Base-by-base conservation (phyloP, 2,888 invertebrate genomes). In the Orchesellides sinensis region DNA sequence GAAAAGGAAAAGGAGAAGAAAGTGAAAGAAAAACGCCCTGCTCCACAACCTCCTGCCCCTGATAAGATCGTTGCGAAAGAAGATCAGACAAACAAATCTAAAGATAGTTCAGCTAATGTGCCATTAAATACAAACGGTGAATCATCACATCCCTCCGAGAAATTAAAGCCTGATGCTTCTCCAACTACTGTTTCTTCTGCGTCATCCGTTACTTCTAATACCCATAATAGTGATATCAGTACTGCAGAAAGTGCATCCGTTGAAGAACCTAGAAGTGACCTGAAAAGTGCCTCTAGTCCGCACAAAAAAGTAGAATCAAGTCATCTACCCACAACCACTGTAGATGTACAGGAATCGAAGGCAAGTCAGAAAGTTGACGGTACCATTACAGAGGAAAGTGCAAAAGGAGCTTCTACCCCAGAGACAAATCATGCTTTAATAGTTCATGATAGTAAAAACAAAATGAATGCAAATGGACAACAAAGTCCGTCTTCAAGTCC, bases 1-100 rank as follows among this genome's bases (percentile, higher is more conserved):
- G 85, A 83, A 74, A 63, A 70, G 27, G 79, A 84, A 35, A 74
- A 87, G 45, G 85, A 84, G 65, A 85, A 84, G 75, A 81, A 63
- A 2, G 10, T 40, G 1, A 87, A 85, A 70, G 88, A 87, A 27
- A 88, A 87, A 47, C 84, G 88, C 65, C 87, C 87, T 32, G 88
- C 88, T 29, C 88, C 88, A n/a, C 80, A 85, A 47, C 88, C 88
- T 52, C 88, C 88, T 23, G 82, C 23, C 63, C 75, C 79, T 21
- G 87, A 86, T 27, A 78, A 78, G 45, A 83, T 85, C 61, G 56
- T 66, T 65, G 73, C 73, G 40, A 83, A 79, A 80, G 59, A 70
- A 69, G 63, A 32, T 54, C 69, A 59, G 54, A 78, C 69, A 56
- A 74, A 70, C 68, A 82, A 79, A 81, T 72, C 78, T 56, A 82